Evolutionary conservation across 2,888 invertebrate genomes (phyloP), one percentile per base, ranked within the genome.

Genomic region (Myopa testacea): DNA sequence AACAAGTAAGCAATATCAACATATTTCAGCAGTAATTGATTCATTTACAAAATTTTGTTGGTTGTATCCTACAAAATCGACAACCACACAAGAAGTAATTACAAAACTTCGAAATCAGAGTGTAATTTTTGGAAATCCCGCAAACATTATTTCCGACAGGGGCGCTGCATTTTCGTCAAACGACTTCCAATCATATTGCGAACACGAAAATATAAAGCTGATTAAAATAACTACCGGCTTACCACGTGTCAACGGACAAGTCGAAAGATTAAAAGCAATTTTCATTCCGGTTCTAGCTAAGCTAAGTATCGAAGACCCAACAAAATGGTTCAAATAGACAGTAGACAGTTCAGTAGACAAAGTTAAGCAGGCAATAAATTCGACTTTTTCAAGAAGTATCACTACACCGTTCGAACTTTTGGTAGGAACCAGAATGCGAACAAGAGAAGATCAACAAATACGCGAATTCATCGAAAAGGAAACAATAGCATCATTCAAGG

Each of bases 11-110:
- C 10, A 19, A 3, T 73, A 73, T 19, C 26, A 78, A 7, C 78
- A 82, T 38, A 84, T 89, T 3, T 82, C 89, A 0, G 85, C 86
- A 0, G 80, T 88, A 0, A 80, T 88, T 0, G 88, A 89, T 79
- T 83, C 80, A 0, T 88, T 87, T 62, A 87, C 86, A 10, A 71
- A 71, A n/a, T 69, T 87, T 81, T 82, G 81, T 2, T 88, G 88
- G 86, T 16, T 88, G 0, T 87, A 83, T 75, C 86, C 87, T 0
- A 82, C 82, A 0, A 87, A 86, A 75, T 78, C 82, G 6, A 83
- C 83, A 0, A 78, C 84, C 0, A 78, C 83, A 4, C 80, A 81
- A 38, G 88, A 89, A 72, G 84, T 84, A 0, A 40, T 88, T 12
- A 50, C 81, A 3, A 87, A 85, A 79, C 60, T 88, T 4, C 79